Evolutionary conservation across 2,888 invertebrate species (phyloP), one percentile per base, ranked within the genome.

Genomic region (Teleogryllus oceanicus): DNA sequence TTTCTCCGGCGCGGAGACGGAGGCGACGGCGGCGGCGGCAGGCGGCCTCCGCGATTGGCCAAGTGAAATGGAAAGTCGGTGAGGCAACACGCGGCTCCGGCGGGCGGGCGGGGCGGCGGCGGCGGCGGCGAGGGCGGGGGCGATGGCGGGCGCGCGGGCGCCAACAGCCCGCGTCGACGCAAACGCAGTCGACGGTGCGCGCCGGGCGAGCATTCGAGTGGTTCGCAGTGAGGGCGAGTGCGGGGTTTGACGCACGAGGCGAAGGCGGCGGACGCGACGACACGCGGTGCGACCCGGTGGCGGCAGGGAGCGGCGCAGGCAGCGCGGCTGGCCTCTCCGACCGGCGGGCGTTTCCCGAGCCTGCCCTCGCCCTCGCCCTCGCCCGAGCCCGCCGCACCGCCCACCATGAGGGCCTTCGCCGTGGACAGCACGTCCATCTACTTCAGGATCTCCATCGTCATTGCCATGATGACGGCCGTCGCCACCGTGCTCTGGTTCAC

Each of bases 401-500:
- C 16, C 77, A 37, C 74, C 37, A 24, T 78, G 49, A 80, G 77
- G 49, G 74, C 74, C n/a, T 76, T 50, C 49, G 79, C 81, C 49
- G 62, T 62, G 16, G 62, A 62, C n/a, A 62, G 62, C n/a, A 62
- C 62, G 4, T 62, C 62, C 62, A 13, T 62, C 62, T 62, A 62
- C 62, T 51, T 81, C 12, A 78, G 82, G 13, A 62, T 62, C 3
- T 76, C 81, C 21, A 75, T 81, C 20, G 77, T 82, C 13, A 21
- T 81, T 5, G 76, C 74, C n/a, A 50, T 82, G 11, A 77, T 77
- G 49, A 78, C 81, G 11, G 76, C 80, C n/a, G 83, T 82, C 11
- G 79, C 79, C 12, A 76, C 82, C 4, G 80, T 83, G 12, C 82
- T 83, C 12, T 83, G 82, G 82, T 78, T 82, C 24, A 81, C 81